Percentiles rank a stretch among this genome's conserved stretches.
These are phyloP conservation scores for pig (Sus scrofa) DNA, from an alignment of 2,113 vertebrate genomes.

Conservation along the genomic window T2T-Sscrofa CM000827.6:56737001-56737500, in stretches of 20 bases:
- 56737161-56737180: neutral
- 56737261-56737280: neutral
- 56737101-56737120: neutral
- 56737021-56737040: neutral
- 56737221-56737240: neutral
- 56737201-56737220: neutral
- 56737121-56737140: neutral
- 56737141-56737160: neutral
- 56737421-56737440: neutral
- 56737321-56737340: neutral
- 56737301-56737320: neutral
- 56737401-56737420: neutral
- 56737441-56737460: neutral
- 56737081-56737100: neutral
- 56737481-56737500: neutral
- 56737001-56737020: neutral
- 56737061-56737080: neutral
- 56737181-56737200: neutral
- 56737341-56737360: neutral
- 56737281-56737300: neutral
- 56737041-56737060: neutral
- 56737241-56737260: too few relatives aligned
- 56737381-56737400: neutral
- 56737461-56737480: neutral
- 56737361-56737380: neutral